Percentiles rank a stretch among this genome's conserved stretches.
Evolutionary conservation across 2,797 vertebrate species (phyloP).

Genomic region (Petrocephalus schoutedeni): DNA sequence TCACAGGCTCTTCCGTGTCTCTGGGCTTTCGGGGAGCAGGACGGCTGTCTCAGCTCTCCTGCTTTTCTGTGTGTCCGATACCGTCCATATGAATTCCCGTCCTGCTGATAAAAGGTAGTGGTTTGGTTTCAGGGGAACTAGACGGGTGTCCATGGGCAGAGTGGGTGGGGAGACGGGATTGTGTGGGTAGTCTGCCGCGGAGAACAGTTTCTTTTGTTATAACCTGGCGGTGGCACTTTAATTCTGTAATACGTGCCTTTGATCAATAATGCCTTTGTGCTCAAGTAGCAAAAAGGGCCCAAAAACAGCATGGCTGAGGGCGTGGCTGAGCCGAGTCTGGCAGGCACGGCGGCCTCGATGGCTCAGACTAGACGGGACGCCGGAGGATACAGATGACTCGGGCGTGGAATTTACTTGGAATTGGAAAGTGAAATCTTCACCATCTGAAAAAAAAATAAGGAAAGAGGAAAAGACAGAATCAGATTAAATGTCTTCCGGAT

Average conservation of each 20-base stretch:
- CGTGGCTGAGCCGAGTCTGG: not conserved
- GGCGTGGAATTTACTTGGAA: not conserved
- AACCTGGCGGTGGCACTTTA: not conserved
- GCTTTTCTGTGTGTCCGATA: not conserved
- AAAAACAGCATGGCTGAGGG: not conserved
- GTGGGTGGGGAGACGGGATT: not conserved
- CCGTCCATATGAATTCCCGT: not conserved
- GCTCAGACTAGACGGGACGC: not conserved
- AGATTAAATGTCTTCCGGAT: not conserved
- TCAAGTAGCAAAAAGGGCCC: not conserved
- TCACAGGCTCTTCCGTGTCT: slow-evolving; percentile 38
- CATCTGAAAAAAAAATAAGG: not conserved
- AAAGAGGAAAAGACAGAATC: not conserved
- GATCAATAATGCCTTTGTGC: not conserved
- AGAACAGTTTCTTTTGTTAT: not conserved
- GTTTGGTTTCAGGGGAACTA: not conserved
- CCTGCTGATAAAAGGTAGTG: no score
- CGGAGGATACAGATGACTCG: not conserved
- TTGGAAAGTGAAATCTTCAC: not conserved
- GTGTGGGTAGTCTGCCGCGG: not conserved
- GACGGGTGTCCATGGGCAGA: not conserved
- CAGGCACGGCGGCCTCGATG: not conserved
- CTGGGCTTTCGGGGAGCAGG: slow-evolving; percentile 30
- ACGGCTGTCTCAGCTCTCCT: not conserved
- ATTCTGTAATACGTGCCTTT: not conserved